phyloP scores from a whole-genome alignment of 2,888 invertebrate species.

The Cosmorhoe ocellata region DNA sequence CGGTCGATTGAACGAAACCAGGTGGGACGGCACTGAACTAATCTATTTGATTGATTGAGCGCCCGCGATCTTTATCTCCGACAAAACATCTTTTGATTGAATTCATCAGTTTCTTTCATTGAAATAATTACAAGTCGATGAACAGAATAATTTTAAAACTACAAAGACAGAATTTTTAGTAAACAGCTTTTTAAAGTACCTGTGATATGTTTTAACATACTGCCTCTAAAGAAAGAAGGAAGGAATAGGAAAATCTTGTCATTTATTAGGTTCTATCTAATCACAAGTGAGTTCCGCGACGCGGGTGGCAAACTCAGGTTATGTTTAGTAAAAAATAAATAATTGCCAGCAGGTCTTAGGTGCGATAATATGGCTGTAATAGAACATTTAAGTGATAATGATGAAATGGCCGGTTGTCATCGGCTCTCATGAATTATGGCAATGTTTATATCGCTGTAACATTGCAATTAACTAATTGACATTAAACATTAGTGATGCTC shows the following conservation, averaged over 20 bases:
- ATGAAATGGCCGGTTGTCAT: conserved; percentile 25
- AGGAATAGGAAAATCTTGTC: conserved; percentile 28
- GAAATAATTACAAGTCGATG: conserved; percentile 36
- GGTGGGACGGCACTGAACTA: conserved; percentile 46
- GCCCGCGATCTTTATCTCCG: conserved; percentile 52
- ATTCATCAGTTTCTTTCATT: conserved; percentile 55
- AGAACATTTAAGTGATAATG: conserved; percentile 22
- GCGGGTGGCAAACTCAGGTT: conserved; percentile 32
- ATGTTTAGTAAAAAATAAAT: conserved; percentile 29
- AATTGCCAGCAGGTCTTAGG: conserved; percentile 26
- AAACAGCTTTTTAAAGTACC: too few relatives aligned
- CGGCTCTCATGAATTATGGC: conserved; percentile 32
- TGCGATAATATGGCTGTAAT: conserved; percentile 14
- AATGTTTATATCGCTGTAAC: conserved; percentile 46
- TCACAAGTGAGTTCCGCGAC: conserved; percentile 25
- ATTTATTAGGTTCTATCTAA: conserved; percentile 28
- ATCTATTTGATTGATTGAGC: conserved; percentile 57
- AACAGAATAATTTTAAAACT: too few relatives aligned
- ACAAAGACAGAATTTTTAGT: too few relatives aligned
- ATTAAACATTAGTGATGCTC: too few relatives aligned
- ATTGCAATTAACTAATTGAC: conserved; percentile 59
- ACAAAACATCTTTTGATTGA: conserved; percentile 55
- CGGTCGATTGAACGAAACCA: conserved; percentile 48
- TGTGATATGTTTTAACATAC: too few relatives aligned
- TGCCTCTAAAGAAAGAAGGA: too few relatives aligned